Base-by-base conservation (phyloP, 2,113 vertebrate genomes). In the Smithornis capensis region DNA sequence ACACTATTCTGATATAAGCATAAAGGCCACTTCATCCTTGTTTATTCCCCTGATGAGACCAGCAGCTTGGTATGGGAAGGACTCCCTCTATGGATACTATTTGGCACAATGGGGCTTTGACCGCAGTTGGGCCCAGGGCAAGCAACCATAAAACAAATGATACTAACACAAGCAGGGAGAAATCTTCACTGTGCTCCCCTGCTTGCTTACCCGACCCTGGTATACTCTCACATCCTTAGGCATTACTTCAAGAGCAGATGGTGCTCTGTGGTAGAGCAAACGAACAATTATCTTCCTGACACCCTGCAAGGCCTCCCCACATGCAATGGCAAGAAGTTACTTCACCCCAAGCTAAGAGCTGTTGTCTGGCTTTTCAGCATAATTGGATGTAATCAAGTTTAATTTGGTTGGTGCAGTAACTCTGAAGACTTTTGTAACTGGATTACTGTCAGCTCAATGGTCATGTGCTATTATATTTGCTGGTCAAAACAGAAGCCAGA, bases 351-450 rank as follows among this genome's bases (percentile, higher is more conserved):
- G 96, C 97, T 96, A 98, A 96, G 97, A 97, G 97, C 97, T 97
- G 97, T 96, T 97, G 97, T 97, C 98, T 98, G 97, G 93, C 92
- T 95, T 97, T 97, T 97, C 97, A 97, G 97, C 96, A 97, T 98
- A 98, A 98, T 98, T 97, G 97, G 97, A 96, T 94, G 91, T 98
- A 98, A 98, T 98, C 97, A 96, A 97, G 96, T 97, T 98, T 98
- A 97, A 98, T 98, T 94, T 79, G 90, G 97, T 97, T 92, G 97
- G 95, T 97, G 97, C 95, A 97, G 97, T 96, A 97, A 97, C 97
- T 98, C 97, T 86, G 96, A 97, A 96, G 97, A 96, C 97, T 98
- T 98, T 97, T 97, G 73, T 97, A 98, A 98, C 94, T 96, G 91
- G 94, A 98, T 98, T 98, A 98, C 89, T 96, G 97, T 97, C 85